Evolutionary conservation across 2,797 vertebrate species (phyloP).

Genomic region (Pseudomugil gertrudae): DNA sequence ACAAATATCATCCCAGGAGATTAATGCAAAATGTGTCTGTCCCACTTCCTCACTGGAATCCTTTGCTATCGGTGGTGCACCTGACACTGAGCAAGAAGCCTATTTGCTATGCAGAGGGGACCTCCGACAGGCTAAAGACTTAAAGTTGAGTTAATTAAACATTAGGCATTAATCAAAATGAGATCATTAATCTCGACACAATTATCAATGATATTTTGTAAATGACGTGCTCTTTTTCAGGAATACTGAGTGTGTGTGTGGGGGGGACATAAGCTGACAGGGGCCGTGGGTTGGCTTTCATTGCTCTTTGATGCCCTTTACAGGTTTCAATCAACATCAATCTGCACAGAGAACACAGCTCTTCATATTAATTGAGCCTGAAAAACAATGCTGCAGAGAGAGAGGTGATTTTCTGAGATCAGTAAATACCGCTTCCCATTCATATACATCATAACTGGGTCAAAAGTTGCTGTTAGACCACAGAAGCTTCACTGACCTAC

Average conservation of each 20-base stretch:
- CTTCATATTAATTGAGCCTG: conserved; percentile 64
- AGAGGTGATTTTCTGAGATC: conserved; percentile 31
- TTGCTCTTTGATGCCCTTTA: conserved; percentile 77
- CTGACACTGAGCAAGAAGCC: conserved; percentile 49
- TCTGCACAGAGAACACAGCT: conserved; percentile 64
- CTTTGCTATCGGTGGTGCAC: conserved; percentile 21
- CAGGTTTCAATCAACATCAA: conserved; percentile 81
- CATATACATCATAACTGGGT: conserved; percentile 49
- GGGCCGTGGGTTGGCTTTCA: conserved; percentile 12
- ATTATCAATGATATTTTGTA: conserved; percentile 77
- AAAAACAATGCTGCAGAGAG: conserved; percentile 41
- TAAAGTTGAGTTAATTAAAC: conserved; percentile 79
- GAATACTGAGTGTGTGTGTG: conserved; percentile 44
- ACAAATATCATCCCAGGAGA: conserved; percentile 66
- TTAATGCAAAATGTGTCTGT: conserved; percentile 65
- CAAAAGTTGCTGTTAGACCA: conserved; percentile 41
- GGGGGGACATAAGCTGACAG: too few relatives aligned
- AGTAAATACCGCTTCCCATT: conserved; percentile 40
- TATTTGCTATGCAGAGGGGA: conserved; percentile 65
- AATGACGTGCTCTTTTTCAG: conserved; percentile 58
- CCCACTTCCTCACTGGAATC: conserved; percentile 47
- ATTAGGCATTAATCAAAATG: conserved; percentile 77
- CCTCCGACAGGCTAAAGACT: conserved; percentile 51
- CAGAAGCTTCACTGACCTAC: conserved; percentile 41
- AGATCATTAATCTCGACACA: conserved; percentile 73